phyloP scores from a whole-genome alignment of 2,888 invertebrate genomes.

The Ophion costatus region DNA sequence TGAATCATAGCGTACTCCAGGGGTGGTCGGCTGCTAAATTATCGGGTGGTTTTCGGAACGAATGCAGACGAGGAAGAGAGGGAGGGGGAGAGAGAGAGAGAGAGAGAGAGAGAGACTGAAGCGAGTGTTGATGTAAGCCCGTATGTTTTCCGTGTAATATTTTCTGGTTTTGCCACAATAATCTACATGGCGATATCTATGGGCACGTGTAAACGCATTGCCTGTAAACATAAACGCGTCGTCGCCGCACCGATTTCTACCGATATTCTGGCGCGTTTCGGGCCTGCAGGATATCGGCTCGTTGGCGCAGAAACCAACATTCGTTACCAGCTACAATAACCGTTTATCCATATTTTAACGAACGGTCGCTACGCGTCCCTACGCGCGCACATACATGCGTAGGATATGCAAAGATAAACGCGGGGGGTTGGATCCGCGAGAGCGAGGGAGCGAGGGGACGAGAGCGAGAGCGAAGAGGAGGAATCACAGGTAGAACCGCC shows the following conservation, averaged over 20 bases:
- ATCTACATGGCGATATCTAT: neutral
- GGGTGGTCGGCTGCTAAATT: slow-evolving; percentile 43
- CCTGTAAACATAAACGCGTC: neutral
- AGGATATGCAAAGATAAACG: neutral
- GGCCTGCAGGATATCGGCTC: slow-evolving; percentile 50
- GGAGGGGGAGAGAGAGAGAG: neutral
- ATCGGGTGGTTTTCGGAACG: slow-evolving; percentile 41
- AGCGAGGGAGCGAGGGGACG: neutral
- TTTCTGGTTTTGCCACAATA: slow-evolving; percentile 19
- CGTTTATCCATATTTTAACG: slow-evolving; percentile 65
- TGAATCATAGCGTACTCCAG: slow-evolving; percentile 11
- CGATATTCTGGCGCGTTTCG: neutral
- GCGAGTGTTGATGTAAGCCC: slow-evolving; percentile 33
- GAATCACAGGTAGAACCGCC: too few species aligned
- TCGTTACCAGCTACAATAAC: slow-evolving; percentile 61
- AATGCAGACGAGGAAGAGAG: neutral
- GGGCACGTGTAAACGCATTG: neutral
- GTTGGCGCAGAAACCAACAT: slow-evolving; percentile 59
- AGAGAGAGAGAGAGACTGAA: neutral
- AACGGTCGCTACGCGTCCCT: neutral
- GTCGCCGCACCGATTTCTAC: neutral
- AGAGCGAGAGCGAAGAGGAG: neutral
- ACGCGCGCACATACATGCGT: slow-evolving; percentile 1
- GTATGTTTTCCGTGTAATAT: slow-evolving; percentile 32
- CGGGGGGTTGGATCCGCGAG: neutral